These are phyloP conservation scores for Hermaeophaga mercurialis DNA, from an alignment of 2,888 invertebrate species.

Conservation along the genomic window DNA sequence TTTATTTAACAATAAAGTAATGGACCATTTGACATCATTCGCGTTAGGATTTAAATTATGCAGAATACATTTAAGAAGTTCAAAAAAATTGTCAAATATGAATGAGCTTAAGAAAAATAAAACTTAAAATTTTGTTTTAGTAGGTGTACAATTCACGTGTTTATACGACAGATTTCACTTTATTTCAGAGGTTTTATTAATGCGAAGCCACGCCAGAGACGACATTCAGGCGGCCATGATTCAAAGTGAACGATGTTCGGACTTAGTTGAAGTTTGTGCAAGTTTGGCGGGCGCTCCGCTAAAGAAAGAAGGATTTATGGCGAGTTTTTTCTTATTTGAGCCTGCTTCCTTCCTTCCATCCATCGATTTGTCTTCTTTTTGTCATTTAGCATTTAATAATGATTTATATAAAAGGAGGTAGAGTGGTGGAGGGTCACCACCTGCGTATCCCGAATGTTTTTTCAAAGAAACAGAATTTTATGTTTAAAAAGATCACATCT, in stretches of 20 bases:
- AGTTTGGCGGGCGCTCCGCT: slow-evolving; percentile 53
- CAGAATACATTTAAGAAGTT: no score
- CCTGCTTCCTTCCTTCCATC: slow-evolving; percentile 54
- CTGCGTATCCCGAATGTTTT: slow-evolving; percentile 28
- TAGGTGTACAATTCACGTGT: slow-evolving; percentile 22
- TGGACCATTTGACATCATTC: no score
- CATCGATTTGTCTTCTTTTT: slow-evolving; percentile 58
- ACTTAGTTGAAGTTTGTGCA: slow-evolving; percentile 58
- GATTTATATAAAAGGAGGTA: slow-evolving; percentile 48
- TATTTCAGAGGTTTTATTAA: slow-evolving; percentile 48
- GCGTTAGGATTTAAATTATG: no score
- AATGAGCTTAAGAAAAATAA: no score
- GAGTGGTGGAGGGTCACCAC: slow-evolving; percentile 44
- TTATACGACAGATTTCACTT: slow-evolving; percentile 40
- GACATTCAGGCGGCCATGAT: slow-evolving; percentile 55
- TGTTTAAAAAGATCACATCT: background rate
- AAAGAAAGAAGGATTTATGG: slow-evolving; percentile 58
- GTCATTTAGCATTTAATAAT: slow-evolving; percentile 58
- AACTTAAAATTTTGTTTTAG: background rate
- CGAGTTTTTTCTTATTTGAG: slow-evolving; percentile 51
- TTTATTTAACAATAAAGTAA: no score
- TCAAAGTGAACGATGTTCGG: slow-evolving; percentile 59
- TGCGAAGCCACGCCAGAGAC: slow-evolving; percentile 55
- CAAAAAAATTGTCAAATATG: no score
- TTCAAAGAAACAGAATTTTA: background rate